A percentile compares a stretch with the other conserved stretches of the same genome.
These are phyloP conservation scores for Seladonia tumulorum DNA, from an alignment of 2,888 invertebrate genomes.

Conservation along the genomic window DNA sequence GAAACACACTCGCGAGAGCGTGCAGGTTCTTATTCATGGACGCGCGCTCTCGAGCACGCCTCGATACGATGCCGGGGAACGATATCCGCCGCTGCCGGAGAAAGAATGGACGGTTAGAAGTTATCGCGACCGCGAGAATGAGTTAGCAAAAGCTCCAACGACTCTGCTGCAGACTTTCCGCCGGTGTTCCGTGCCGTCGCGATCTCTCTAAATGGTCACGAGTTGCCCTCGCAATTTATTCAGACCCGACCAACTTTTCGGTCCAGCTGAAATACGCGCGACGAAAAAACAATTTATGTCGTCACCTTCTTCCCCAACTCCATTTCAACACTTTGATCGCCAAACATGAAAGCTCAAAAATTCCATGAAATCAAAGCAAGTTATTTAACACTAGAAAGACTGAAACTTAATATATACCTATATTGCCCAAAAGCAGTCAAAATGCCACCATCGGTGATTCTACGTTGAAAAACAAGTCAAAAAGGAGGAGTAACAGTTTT, in stretches of 20 bases:
- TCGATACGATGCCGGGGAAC: slow-evolving; percentile 5
- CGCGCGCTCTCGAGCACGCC: slow-evolving; percentile 28
- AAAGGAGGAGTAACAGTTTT: background rate
- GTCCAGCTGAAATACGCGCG: background rate
- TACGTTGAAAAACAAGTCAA: background rate
- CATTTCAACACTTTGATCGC: too few species aligned
- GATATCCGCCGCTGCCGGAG: slow-evolving; percentile 26
- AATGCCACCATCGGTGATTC: too few species aligned
- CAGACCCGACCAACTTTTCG: background rate
- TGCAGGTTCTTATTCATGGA: slow-evolving; percentile 54
- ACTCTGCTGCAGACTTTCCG: background rate
- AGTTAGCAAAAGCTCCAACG: background rate
- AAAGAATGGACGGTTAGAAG: slow-evolving; percentile 5
- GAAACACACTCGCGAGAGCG: slow-evolving; percentile 43
- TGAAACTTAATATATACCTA: too few species aligned
- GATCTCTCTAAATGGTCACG: slow-evolving; percentile 5
- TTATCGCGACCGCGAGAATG: slow-evolving; percentile 28
- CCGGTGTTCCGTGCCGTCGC: background rate
- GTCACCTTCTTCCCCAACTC: background rate
- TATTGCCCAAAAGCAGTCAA: too few species aligned
- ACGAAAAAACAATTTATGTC: background rate
- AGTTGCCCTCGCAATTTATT: background rate
- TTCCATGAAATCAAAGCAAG: too few species aligned
- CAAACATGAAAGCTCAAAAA: too few species aligned
- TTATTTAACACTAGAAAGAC: too few species aligned